These are phyloP conservation scores for Salvator merianae DNA, from an alignment of 2,113 vertebrate genomes.

Conservation along the genomic window DNA sequence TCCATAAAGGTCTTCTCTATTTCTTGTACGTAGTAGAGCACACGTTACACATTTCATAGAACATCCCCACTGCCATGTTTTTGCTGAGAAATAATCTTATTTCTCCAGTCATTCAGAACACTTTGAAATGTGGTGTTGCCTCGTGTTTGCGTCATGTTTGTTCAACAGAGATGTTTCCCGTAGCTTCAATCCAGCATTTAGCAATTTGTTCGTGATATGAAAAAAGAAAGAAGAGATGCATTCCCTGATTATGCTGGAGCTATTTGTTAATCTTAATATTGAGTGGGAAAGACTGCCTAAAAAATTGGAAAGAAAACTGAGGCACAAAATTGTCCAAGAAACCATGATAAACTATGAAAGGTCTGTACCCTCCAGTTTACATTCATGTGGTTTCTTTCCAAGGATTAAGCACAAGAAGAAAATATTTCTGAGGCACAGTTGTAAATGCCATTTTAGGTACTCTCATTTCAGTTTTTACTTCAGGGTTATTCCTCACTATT, in stretches of 20 bases:
- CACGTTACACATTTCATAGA: neutral
- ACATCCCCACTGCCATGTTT: neutral
- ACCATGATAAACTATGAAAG: neutral
- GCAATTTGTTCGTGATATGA: neutral
- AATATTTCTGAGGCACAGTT: neutral
- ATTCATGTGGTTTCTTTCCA: neutral
- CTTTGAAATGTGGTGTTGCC: no score
- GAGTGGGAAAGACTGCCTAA: neutral
- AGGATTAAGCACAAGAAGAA: neutral
- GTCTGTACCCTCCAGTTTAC: neutral
- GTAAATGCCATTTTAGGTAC: neutral
- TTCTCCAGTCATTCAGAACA: neutral
- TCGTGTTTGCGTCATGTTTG: no score
- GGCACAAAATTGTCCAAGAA: neutral
- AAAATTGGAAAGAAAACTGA: neutral
- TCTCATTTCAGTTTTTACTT: constrained; percentile 10
- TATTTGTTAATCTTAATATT: neutral
- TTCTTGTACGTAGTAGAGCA: neutral
- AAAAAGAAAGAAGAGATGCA: neutral
- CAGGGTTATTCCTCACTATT: neutral
- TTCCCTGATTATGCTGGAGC: neutral
- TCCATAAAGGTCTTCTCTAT: no score
- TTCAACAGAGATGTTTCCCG: neutral
- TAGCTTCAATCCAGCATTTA: neutral
- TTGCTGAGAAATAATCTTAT: neutral